Evolutionary conservation across 2,113 vertebrate genomes (phyloP).

Genomic region (Oostethus manadensis): DNA sequence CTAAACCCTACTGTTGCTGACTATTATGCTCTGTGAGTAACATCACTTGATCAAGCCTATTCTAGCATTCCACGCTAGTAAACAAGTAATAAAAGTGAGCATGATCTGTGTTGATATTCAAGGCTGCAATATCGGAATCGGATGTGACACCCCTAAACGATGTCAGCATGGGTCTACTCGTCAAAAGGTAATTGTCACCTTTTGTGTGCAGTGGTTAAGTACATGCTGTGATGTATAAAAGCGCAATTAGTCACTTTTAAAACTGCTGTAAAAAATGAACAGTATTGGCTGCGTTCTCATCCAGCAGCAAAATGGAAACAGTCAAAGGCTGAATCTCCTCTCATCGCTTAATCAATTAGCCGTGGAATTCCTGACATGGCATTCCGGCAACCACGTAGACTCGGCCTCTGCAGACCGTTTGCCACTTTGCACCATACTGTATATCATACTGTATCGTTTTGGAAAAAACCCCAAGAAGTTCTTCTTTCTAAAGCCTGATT

Average conservation of each 20-base stretch:
- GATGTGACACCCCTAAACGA: no score
- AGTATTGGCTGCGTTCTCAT: not conserved
- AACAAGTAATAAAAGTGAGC: no score
- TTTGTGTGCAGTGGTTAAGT: no score
- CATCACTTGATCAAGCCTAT: no score
- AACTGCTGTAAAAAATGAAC: not conserved
- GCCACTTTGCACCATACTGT: not conserved
- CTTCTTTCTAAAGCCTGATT: not conserved
- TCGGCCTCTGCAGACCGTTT: slow-evolving; percentile 7
- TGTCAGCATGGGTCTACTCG: no score
- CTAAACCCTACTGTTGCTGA: no score
- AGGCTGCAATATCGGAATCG: no score
- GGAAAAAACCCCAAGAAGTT: not conserved
- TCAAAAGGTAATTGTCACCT: no score
- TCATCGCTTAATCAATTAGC: slow-evolving; percentile 38
- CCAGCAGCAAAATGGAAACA: slow-evolving; percentile 6
- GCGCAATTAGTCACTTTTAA: not conserved
- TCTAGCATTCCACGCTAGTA: no score
- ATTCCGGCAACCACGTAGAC: slow-evolving; percentile 19
- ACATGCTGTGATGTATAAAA: no score
- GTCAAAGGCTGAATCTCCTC: slow-evolving; percentile 14
- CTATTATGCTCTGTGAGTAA: no score
- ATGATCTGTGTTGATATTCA: no score
- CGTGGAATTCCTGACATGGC: slow-evolving; percentile 26
- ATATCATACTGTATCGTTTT: slow-evolving; percentile 4